A percentile compares a stretch with the other conserved stretches of the same genome.
Evolutionary conservation across 2,888 invertebrate genomes (phyloP).

Genomic region (Tipula unca): DNA sequence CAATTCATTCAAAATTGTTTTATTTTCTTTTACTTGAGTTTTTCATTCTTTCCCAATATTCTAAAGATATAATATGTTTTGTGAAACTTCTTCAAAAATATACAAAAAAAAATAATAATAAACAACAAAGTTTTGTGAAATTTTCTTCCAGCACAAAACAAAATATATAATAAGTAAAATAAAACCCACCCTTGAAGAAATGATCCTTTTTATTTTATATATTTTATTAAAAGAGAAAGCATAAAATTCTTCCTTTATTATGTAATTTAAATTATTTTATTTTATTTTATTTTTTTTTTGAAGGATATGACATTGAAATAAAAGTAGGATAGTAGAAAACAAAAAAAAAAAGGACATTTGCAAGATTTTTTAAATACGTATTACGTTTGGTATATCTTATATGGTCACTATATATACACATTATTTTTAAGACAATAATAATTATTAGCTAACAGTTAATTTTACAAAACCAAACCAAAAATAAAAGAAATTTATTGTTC

Average conservation of each 20-base stretch:
- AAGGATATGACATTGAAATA: conserved; percentile 2
- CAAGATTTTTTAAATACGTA: not conserved
- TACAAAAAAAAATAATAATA: not conserved
- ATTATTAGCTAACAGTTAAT: not conserved
- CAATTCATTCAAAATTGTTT: not conserved
- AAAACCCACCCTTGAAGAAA: not conserved
- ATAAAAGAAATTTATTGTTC: not conserved
- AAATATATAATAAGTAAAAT: not conserved
- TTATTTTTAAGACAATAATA: not conserved
- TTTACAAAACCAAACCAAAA: not conserved
- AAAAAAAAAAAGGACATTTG: not conserved
- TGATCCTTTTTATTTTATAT: not conserved
- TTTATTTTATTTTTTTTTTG: not conserved
- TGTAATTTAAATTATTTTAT: not conserved
- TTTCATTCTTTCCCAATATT: not conserved
- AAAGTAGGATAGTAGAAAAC: not conserved
- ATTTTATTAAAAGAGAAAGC: not conserved
- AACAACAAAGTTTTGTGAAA: not conserved
- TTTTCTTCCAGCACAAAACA: not conserved
- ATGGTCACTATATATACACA: not conserved
- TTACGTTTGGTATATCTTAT: not conserved
- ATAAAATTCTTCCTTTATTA: not conserved
- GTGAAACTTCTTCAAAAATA: not conserved
- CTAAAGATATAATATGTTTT: not conserved
- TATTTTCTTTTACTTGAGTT: not conserved